Evolutionary conservation across 2,888 invertebrate species (phyloP).

Genomic region (Lingula anatina): DNA sequence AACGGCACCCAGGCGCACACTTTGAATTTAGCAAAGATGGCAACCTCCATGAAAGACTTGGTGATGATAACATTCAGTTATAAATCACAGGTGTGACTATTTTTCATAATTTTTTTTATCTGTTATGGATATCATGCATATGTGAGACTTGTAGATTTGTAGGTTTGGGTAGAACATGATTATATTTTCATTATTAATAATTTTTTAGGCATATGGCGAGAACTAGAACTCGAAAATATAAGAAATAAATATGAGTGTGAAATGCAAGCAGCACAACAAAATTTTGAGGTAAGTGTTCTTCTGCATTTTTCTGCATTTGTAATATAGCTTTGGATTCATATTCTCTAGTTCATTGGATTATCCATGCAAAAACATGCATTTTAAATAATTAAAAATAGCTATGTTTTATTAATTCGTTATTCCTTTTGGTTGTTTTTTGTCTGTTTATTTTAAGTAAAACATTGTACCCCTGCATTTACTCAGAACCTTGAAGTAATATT

Average conservation of each 20-base stretch:
- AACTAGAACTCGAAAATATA: slow-evolving; percentile 75
- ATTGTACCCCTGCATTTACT: neutral
- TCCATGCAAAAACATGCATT: neutral
- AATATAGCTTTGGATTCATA: slow-evolving; percentile 2
- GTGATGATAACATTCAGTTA: too few relatives aligned
- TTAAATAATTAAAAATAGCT: neutral
- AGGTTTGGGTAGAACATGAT: too few relatives aligned
- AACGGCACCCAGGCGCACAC: too few relatives aligned
- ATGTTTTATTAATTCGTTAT: neutral
- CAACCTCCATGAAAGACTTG: too few relatives aligned
- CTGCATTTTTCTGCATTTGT: neutral
- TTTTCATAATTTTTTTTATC: too few relatives aligned
- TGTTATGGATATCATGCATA: too few relatives aligned
- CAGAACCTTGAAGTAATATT: neutral
- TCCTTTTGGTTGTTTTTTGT: too few relatives aligned
- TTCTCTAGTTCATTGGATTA: slow-evolving; percentile 1
- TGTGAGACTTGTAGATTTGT: too few relatives aligned
- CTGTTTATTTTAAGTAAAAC: neutral
- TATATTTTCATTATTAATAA: too few relatives aligned
- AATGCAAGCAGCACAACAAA: slow-evolving; percentile 80
- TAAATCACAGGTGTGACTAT: too few relatives aligned
- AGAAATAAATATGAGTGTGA: slow-evolving; percentile 83
- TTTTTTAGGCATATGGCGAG: slow-evolving; percentile 60
- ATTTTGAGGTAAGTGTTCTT: slow-evolving; percentile 68
- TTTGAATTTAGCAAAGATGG: too few relatives aligned